Percentiles rank a stretch among this genome's conserved stretches.
phyloP scores from a whole-genome alignment of 2,113 vertebrate genomes.

The Myrmecobius fasciatus region DNA sequence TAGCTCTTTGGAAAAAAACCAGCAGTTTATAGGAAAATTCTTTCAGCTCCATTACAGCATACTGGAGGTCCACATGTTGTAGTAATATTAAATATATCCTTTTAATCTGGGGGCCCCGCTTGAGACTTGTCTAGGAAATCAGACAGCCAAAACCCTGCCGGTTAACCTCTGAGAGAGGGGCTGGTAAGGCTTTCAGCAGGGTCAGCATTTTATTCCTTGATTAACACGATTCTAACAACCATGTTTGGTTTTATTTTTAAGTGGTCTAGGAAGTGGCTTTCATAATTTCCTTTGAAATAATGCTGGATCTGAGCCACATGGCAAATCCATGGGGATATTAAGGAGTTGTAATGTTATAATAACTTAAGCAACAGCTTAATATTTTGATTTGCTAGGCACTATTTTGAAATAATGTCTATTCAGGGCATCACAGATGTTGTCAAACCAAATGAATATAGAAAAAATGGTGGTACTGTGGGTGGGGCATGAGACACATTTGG shows the following conservation, averaged over 20 bases:
- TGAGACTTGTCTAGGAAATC: not conserved
- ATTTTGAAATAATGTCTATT: not conserved
- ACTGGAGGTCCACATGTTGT: not conserved
- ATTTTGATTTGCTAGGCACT: not conserved
- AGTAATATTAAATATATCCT: not conserved
- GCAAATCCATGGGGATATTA: not conserved
- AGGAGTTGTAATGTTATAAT: not conserved
- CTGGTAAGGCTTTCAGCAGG: not conserved
- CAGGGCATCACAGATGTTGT: not conserved
- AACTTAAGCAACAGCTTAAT: not conserved
- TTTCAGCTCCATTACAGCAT: constrained; percentile 40
- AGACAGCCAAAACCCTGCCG: not conserved
- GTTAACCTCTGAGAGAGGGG: not conserved
- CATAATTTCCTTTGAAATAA: not conserved
- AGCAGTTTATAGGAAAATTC: constrained; percentile 30
- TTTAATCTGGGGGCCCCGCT: not conserved
- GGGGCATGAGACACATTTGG: not conserved
- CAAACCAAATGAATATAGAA: not conserved
- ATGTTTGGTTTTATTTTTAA: not conserved
- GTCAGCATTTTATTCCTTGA: not conserved
- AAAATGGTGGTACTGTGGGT: not conserved
- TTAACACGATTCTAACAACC: not conserved
- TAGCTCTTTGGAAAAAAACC: not conserved
- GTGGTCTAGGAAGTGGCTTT: not conserved
- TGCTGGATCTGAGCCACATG: not conserved